These are phyloP conservation scores for Lepidocyrtoides sp. DNA, from an alignment of 2,888 invertebrate genomes.

Conservation along the genomic window DNA sequence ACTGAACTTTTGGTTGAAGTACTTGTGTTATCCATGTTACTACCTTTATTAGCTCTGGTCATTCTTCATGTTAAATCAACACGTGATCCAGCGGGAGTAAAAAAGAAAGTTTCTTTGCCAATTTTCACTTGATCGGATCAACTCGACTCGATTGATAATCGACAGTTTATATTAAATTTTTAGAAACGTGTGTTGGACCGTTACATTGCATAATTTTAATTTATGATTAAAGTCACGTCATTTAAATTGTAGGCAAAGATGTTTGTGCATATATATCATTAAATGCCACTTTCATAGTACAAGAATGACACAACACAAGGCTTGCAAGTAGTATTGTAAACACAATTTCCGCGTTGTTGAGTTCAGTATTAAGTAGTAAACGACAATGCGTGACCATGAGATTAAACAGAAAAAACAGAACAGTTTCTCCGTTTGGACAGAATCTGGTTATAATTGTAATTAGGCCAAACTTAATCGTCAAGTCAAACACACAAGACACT, in stretches of 20 bases:
- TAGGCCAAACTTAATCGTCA: constrained; percentile 55
- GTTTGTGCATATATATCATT: no score
- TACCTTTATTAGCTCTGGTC: constrained; percentile 75
- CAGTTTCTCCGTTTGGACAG: constrained; percentile 29
- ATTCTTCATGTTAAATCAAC: constrained; percentile 74
- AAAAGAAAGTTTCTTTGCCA: not conserved
- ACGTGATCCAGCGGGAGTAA: constrained; percentile 42
- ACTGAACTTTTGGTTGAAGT: constrained; percentile 69
- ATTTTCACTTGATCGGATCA: no score
- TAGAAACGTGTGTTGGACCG: constrained; percentile 5
- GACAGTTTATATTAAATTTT: no score
- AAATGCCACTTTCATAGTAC: not conserved
- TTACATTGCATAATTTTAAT: not conserved
- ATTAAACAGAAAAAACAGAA: not conserved
- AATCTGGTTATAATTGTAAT: no score
- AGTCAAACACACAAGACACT: no score
- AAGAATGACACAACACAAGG: constrained; percentile 6
- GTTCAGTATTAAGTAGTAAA: not conserved
- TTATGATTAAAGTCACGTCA: not conserved
- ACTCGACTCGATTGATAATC: no score
- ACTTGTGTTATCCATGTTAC: constrained; percentile 70
- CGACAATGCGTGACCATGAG: not conserved
- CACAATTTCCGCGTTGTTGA: not conserved
- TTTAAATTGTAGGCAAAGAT: no score
- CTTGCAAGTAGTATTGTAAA: no score